Evolutionary conservation across 2,113 vertebrate species (phyloP).

Genomic region (Dipodomys stephensi): DNA sequence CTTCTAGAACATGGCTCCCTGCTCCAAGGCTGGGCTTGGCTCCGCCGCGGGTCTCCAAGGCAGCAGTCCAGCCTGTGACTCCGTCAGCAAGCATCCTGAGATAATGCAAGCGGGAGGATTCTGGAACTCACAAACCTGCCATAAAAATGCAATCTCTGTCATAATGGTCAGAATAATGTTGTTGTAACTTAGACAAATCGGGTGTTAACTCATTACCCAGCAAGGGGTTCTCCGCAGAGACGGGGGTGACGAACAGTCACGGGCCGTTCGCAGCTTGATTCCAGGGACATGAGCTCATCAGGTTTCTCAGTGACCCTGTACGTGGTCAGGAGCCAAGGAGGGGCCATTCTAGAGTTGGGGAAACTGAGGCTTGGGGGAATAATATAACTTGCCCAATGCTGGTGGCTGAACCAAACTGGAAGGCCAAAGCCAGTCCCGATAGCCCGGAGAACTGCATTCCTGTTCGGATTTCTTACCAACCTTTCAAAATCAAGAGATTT

Average conservation of each 20-base stretch:
- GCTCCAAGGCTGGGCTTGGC: constrained; percentile 49
- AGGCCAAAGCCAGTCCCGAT: neutral
- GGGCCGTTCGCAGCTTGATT: neutral
- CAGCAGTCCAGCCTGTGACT: constrained; percentile 70
- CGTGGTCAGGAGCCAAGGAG: neutral
- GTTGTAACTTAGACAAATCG: constrained; percentile 79
- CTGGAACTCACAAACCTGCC: constrained; percentile 74
- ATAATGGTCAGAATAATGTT: constrained; percentile 77
- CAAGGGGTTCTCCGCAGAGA: neutral
- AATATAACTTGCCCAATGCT: neutral
- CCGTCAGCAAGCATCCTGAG: constrained; percentile 72
- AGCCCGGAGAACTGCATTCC: neutral
- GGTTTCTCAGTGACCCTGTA: neutral
- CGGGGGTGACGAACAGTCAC: neutral
- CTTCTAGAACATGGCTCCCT: neutral
- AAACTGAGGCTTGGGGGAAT: constrained; percentile 51
- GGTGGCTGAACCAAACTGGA: neutral
- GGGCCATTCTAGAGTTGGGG: constrained; percentile 62
- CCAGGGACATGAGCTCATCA: neutral
- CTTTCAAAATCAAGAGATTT: constrained; percentile 60
- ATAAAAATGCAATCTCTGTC: constrained; percentile 77
- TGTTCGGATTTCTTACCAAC: constrained; percentile 24
- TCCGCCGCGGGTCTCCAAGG: constrained; percentile 61
- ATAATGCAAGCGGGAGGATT: constrained; percentile 71
- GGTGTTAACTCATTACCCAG: constrained; percentile 43